phyloP scores from a whole-genome alignment of 2,888 invertebrate genomes.

The Punctoribates punctum region DNA sequence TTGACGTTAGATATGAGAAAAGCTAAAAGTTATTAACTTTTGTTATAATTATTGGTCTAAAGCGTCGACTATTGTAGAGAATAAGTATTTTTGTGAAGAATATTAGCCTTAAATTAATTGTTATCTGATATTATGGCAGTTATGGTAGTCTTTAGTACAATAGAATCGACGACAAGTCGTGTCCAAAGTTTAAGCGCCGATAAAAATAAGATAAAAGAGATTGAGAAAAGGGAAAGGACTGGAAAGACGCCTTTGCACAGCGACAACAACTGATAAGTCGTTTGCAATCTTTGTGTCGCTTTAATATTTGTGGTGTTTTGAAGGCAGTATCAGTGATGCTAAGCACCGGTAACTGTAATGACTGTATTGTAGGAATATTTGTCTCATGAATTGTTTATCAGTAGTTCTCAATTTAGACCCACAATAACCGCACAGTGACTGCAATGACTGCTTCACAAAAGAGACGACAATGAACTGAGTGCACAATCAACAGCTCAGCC shows the following conservation, averaged over 20 bases:
- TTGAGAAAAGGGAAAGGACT: conserved; percentile 26
- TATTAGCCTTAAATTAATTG: not conserved
- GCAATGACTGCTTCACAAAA: conserved; percentile 7
- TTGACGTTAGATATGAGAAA: not conserved
- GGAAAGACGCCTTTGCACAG: conserved; percentile 3
- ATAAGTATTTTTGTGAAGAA: not conserved
- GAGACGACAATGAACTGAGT: conserved; percentile 22
- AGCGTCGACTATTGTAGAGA: not conserved
- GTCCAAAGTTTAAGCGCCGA: conserved; percentile 14
- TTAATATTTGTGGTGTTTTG: not conserved
- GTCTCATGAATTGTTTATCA: conserved; percentile 28
- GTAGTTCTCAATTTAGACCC: conserved; percentile 8
- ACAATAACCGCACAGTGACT: conserved; percentile 13
- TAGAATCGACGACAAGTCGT: conserved; percentile 5
- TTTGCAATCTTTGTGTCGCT: not conserved
- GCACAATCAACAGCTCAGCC: conserved; percentile 14
- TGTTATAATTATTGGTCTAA: too few relatives aligned
- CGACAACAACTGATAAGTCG: conserved; percentile 22
- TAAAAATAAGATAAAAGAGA: not conserved
- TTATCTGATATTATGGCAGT: not conserved
- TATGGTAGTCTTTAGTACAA: not conserved
- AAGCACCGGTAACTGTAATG: conserved; percentile 17
- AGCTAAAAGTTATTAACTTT: too few relatives aligned
- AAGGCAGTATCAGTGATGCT: conserved; percentile 11
- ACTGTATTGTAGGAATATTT: not conserved